These are phyloP conservation scores for Micronycteris hirsuta DNA, from an alignment of 2,113 vertebrate genomes.

Conservation along the genomic window DNA sequence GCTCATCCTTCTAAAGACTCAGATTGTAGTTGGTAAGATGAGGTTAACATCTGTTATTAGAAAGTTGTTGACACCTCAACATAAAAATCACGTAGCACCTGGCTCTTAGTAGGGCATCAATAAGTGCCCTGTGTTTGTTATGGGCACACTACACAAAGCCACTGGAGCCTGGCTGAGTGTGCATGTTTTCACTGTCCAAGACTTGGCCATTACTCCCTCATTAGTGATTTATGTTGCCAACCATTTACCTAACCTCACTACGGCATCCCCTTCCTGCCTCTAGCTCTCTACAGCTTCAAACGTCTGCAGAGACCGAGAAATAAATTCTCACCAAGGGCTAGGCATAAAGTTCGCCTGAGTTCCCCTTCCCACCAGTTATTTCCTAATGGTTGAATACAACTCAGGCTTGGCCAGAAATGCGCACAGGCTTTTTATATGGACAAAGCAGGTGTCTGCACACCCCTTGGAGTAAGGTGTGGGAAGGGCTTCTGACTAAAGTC, in stretches of 20 bases:
- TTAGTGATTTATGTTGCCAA: not conserved
- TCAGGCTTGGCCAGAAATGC: not conserved
- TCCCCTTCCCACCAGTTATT: not conserved
- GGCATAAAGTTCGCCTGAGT: constrained; percentile 32
- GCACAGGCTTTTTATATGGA: not conserved
- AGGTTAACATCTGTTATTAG: not conserved
- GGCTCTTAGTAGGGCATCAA: not conserved
- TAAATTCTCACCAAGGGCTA: not conserved
- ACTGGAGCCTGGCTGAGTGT: not conserved
- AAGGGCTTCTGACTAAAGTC: not conserved
- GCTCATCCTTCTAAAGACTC: not conserved
- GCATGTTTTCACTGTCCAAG: not conserved
- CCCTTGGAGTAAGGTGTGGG: not conserved
- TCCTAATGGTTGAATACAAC: not conserved
- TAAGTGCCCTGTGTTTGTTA: not conserved
- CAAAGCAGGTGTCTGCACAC: not conserved
- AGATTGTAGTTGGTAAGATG: not conserved
- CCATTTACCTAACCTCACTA: not conserved
- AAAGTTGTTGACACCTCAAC: not conserved
- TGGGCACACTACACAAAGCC: not conserved
- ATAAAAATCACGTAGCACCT: not conserved
- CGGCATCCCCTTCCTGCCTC: not conserved
- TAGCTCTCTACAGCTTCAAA: not conserved
- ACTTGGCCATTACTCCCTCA: not conserved
- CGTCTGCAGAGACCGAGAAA: not conserved